Evolutionary conservation across 1,140 invertebrate species (phyloP).

Genomic region (Bathynomus jamesi): DNA sequence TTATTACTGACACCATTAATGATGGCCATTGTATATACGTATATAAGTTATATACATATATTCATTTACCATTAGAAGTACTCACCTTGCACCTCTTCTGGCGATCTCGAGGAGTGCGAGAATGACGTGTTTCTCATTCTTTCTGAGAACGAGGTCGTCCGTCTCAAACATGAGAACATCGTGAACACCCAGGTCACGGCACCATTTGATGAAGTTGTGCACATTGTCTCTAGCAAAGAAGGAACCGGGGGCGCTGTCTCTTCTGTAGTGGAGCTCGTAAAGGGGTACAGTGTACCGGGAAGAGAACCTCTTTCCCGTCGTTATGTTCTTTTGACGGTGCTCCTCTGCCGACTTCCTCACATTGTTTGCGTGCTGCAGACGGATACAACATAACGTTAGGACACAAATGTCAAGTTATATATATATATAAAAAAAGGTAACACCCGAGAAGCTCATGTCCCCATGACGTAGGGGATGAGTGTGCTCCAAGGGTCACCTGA

Average conservation of each 20-base stretch:
- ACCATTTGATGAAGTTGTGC: constrained; percentile 89
- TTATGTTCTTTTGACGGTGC: constrained; percentile 21
- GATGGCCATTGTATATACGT: no score
- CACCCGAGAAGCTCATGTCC: no score
- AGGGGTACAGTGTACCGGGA: constrained; percentile 37
- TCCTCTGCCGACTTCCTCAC: constrained; percentile 71
- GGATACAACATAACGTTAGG: no score
- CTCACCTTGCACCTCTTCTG: constrained; percentile 65
- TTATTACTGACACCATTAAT: no score
- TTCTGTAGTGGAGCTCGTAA: constrained; percentile 39
- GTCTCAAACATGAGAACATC: constrained; percentile 72
- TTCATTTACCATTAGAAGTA: neutral
- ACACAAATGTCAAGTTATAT: no score
- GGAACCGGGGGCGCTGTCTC: constrained; percentile 58
- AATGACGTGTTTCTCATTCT: constrained; percentile 93
- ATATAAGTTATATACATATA: neutral
- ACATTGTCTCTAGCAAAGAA: constrained; percentile 96
- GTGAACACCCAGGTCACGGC: constrained; percentile 69
- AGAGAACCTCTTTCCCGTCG: constrained; percentile 41
- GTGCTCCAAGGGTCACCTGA: no score
- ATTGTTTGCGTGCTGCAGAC: constrained; percentile 72
- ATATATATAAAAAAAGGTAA: no score
- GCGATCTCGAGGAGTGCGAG: constrained; percentile 85
- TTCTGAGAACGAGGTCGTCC: constrained; percentile 87
- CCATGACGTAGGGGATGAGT: no score